Evolutionary conservation across 2,797 vertebrate genomes (phyloP), one percentile per base, ranked within the genome.

Genomic region (Chiroxiphia lanceolata): DNA sequence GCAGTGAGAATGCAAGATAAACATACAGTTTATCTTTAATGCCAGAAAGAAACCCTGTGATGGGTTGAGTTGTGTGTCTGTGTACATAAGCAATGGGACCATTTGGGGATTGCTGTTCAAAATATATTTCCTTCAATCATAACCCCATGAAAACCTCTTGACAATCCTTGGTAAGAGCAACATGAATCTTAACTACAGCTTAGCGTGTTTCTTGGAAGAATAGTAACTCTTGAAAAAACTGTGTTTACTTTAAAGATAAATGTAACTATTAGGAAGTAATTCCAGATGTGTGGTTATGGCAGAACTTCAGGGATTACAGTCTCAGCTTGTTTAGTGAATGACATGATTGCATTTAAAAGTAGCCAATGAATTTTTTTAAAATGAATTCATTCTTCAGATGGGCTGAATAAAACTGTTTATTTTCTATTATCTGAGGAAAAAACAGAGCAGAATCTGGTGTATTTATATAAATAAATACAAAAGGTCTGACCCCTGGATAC

Each of bases 391-490:
- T 87, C 75, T 95, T 97, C 96, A 96, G 80, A 93, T 95, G 95
- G 86, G 90, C 94, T 38, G 74, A 92, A 89, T 93, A 76, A 95
- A 95, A 80, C 71, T 56, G 86, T 94, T 95, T 90, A 21, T 94
- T 94, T 86, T 84, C 45, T 83, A 29, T 95, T 97, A 94, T 59
- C 80, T 94, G 86, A 95, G 79, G 90, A 94, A 92, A 87, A 93
- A 95, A 87, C 69, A 89, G 90, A 94, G 40, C 76, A 56, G 70
- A 87, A 53, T 94, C 75, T 68, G 83, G 67, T 94, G 92, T 96
- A 54, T 96, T 96, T 96, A 94, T 89, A 86, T 83, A 96, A 95
- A 80, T 91, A 95, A 97, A 97, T 91, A 96, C 79, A 96, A 85
- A 94, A 89, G 88, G 83, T 85, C 94, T 94, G 88, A 93, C 94